Evolutionary conservation across 2,113 vertebrate genomes (phyloP), one percentile per base, ranked within the genome.

Genomic region (Penelope pileata): DNA sequence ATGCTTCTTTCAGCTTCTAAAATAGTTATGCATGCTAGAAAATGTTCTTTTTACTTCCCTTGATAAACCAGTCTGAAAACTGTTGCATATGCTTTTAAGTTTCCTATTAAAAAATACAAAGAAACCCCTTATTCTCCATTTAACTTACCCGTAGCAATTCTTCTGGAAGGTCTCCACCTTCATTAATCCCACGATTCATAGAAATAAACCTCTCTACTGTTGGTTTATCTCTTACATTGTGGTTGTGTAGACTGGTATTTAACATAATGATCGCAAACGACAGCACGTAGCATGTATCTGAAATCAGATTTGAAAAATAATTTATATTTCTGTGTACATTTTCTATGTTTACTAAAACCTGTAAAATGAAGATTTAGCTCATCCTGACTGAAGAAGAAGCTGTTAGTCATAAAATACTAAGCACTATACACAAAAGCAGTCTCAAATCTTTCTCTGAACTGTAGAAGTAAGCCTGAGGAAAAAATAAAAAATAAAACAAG

Each of bases 101-200:
- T 47, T 50, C 80, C 50, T 51, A 24, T 36, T 63, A 50, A 73
- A 89, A 89, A 86, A 18, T n/a, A 56, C 9, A 47, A 74, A 68
- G 48, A 74, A 62, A 47, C 16, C 51, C 18, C 63, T 79, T 30
- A 50, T 63, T 17, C 47, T 48, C 27, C 83, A 84, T 59, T 64
- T 21, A 66, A 93, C 98, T 98, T 83, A 99, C 99, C 98, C 99
- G 97, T 69, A 99, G 98, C 86, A 99, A 98, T 80, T 99, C 99
- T 93, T 99, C 99, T 0, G 99, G 99, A 91, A 99, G 98, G 96
- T 99, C 99, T 10, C 99, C 99, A 12, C 99, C 99, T 81, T 99
- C 99, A 21, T 99, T 99, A 97, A 99, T 99, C 40, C 99, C 99
- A 7, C 99, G 98, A 96, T 99, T 99, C 99, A 99, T 99, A 83